Percentiles rank a stretch among this genome's conserved stretches.
phyloP scores from a whole-genome alignment of 2,113 vertebrate genomes.

The Corynorhinus townsendii region DNA sequence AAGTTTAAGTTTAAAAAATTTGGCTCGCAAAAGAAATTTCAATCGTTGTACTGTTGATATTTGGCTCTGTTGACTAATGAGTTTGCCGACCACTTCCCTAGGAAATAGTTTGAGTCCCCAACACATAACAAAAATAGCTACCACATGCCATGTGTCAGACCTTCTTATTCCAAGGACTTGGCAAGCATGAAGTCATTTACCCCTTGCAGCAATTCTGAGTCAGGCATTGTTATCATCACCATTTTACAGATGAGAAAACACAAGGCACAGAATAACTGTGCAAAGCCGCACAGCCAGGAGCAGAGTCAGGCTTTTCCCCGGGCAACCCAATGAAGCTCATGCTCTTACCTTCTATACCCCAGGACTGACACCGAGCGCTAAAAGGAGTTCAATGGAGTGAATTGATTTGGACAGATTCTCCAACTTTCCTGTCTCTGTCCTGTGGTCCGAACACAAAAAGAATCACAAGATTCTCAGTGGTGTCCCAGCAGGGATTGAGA shows the following conservation, averaged over 20 bases:
- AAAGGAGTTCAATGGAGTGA: neutral
- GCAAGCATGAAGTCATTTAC: neutral
- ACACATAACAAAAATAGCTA: neutral
- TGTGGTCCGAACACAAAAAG: neutral
- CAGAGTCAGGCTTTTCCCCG: neutral
- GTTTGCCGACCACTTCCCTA: neutral
- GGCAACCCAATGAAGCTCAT: neutral
- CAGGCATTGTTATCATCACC: neutral
- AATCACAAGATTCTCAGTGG: neutral
- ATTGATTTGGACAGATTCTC: neutral
- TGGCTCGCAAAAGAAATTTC: no score
- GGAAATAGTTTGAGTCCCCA: neutral
- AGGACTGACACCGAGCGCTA: neutral
- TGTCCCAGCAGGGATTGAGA: neutral
- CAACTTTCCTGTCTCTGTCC: neutral
- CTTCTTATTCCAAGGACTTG: neutral
- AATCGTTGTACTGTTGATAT: no score
- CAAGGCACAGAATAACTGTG: neutral
- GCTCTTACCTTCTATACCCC: neutral
- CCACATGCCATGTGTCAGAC: neutral
- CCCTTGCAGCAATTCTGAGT: neutral
- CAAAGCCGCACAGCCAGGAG: neutral
- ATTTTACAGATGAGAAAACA: neutral
- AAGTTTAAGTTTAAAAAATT: no score
- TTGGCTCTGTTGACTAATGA: no score